Percentiles rank a stretch among this genome's conserved stretches.
These are phyloP conservation scores for Drosophila recens DNA, from an alignment of 2,888 invertebrate genomes.

Conservation along the genomic window DNA sequence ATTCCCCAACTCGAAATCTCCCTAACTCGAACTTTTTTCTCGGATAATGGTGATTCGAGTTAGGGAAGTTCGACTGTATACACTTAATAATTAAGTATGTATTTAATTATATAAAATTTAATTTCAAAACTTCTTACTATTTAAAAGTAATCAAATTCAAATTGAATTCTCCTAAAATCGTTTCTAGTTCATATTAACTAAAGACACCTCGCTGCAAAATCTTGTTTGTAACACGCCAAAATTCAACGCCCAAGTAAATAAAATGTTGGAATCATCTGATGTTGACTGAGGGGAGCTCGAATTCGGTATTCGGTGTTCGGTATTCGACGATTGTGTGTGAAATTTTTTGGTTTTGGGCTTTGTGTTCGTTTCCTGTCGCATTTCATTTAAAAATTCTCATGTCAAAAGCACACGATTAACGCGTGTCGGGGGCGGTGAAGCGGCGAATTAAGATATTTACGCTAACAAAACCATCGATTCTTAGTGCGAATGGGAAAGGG, in stretches of 20 bases:
- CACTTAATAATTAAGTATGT: too few relatives aligned
- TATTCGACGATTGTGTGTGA: constrained; percentile 1
- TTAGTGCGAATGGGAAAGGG: not conserved
- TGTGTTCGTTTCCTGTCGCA: constrained; percentile 47
- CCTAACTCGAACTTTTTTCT: too few relatives aligned
- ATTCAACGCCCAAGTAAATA: not conserved
- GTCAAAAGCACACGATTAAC: constrained; percentile 74
- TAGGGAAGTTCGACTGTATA: too few relatives aligned
- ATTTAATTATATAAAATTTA: too few relatives aligned
- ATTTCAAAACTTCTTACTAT: too few relatives aligned
- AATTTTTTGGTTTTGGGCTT: constrained; percentile 6
- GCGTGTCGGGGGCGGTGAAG: constrained; percentile 78
- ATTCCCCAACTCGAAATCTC: too few relatives aligned
- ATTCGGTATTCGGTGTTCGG: not conserved
- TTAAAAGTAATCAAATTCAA: too few relatives aligned
- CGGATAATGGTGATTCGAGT: too few relatives aligned
- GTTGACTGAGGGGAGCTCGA: not conserved
- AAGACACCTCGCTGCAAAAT: not conserved
- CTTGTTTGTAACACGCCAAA: not conserved
- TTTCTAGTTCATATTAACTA: not conserved
- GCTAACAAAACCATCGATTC: constrained; percentile 72
- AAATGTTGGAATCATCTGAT: not conserved
- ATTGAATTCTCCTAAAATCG: too few relatives aligned
- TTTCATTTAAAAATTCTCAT: constrained; percentile 65
- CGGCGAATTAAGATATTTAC: constrained; percentile 77